Base-by-base conservation (phyloP, 1,140 invertebrate species). In the Zaprionus lachaisei region DNA sequence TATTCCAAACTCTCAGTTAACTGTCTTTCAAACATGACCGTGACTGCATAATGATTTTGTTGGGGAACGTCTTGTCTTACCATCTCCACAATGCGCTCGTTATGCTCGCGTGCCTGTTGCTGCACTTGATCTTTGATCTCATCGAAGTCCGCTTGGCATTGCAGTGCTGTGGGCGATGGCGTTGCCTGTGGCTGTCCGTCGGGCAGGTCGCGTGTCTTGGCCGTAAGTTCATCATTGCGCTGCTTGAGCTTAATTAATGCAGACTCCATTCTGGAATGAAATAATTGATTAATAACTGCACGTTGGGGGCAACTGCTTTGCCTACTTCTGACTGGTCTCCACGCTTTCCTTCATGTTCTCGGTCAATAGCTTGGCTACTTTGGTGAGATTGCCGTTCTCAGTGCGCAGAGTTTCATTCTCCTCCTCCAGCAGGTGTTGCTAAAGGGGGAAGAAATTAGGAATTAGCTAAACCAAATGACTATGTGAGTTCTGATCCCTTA, bases 311-410 rank as follows among this genome's bases (percentile, higher is more conserved):
- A 17, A 58, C 0, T 37, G 4, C 0, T 51, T 12, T 24, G 20
- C 70, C 70, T 62, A 90, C 85, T 90, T 90, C 20, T 90, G 81
- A 69, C 85, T 90, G 11, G 85, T 90, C 68, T 87, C 83, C 60
- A 93, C 87, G 55, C 91, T 93, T 41, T 93, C 92, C 64, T 92
- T 92, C 92, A 93, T 93, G 69, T 93, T 93, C 41, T 92, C 86
- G 4, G 92, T 93, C 6, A 93, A 69, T 49, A 93, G 55, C 64
- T 92, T 92, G 28, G 92, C 92, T 20, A 93, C 91, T 67, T 91
- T 92, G 1, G 90, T 92, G 2, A 93, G 72, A 55, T 93, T 93
- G 14, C 70, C 85, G 62, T 93, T 93, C 51, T 93, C 92, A 2
- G 86, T 75, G 56, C 91, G 90, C 24, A 93, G 63, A 1, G 79